These are phyloP conservation scores for Orbicella faveolata DNA, from an alignment of 64 coral and sea anemone species.

Conservation along the genomic window DNA sequence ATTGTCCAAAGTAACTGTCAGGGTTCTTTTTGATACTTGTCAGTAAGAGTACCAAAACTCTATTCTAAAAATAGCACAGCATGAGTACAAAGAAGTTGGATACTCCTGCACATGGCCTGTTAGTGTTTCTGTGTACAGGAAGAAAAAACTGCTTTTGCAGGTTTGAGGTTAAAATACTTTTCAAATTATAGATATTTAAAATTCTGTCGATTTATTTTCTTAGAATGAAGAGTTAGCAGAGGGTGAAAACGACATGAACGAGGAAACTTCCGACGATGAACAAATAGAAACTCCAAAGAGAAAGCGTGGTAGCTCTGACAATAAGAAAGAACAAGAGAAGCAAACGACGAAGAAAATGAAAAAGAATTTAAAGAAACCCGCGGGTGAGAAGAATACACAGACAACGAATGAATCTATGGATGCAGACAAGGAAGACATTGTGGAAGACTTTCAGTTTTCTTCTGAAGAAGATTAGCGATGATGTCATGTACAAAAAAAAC, in stretches of 20 bases:
- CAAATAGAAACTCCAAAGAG: constrained; percentile 23
- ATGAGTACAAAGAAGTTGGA: too few relatives aligned
- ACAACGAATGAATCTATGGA: neutral
- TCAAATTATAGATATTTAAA: neutral
- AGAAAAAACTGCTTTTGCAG: too few relatives aligned
- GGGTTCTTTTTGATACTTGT: too few relatives aligned
- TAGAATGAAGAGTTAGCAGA: constrained; percentile 38
- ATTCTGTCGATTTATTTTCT: neutral
- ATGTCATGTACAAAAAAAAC: neutral
- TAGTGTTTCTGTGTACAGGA: too few relatives aligned
- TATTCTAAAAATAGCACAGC: too few relatives aligned
- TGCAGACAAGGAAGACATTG: constrained; percentile 65
- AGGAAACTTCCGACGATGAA: constrained; percentile 37
- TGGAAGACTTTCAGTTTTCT: constrained; percentile 79
- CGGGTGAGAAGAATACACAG: neutral
- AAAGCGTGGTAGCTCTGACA: neutral
- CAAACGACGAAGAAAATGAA: constrained; percentile 33
- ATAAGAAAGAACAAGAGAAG: constrained; percentile 21
- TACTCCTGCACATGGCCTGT: too few relatives aligned
- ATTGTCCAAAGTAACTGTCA: too few relatives aligned
- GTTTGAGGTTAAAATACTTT: too few relatives aligned
- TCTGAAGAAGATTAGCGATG: constrained; percentile 68
- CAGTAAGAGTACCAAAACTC: too few relatives aligned
- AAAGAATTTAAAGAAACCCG: constrained; percentile 4
- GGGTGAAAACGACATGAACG: constrained; percentile 4